phyloP scores from a whole-genome alignment of 2,888 invertebrate species.

The Phortica okadai region DNA sequence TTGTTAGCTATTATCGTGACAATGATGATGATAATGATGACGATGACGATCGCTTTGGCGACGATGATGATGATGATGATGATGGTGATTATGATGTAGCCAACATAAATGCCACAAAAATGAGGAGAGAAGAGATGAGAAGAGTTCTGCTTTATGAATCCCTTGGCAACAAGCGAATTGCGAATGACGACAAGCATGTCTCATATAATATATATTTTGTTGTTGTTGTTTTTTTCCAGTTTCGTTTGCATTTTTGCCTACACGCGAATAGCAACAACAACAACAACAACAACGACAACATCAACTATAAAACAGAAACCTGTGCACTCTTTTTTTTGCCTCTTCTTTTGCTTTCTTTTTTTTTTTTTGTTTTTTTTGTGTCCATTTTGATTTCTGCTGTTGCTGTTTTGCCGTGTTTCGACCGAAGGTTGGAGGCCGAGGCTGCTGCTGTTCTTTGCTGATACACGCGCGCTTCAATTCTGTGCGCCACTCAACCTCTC shows the following conservation, averaged over 20 bases:
- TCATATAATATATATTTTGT: background rate
- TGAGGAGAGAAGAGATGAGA: background rate
- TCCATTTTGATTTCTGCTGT: constrained; percentile 23
- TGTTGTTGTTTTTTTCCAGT: background rate
- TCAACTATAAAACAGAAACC: constrained; percentile 39
- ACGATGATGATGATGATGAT: constrained; percentile 27
- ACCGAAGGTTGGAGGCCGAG: constrained; percentile 10
- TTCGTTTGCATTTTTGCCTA: background rate
- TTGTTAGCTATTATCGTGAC: background rate
- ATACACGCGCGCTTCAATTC: background rate
- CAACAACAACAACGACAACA: constrained; percentile 27
- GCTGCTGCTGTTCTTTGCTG: constrained; percentile 38
- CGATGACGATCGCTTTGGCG: constrained; percentile 21
- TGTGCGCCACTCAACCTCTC: constrained; percentile 35
- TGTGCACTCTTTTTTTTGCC: background rate
- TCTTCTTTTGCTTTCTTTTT: background rate
- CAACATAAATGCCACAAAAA: background rate
- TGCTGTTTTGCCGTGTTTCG: constrained; percentile 16
- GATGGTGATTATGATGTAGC: constrained; percentile 33
- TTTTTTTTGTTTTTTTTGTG: background rate
- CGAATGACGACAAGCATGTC: constrained; percentile 11
- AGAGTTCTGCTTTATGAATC: constrained; percentile 12
- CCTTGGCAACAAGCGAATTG: constrained; percentile 40
- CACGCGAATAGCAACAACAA: constrained; percentile 3
- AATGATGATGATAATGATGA: constrained; percentile 25